Conservation (phyloP, 2,888 invertebrate genomes). For the Graphium colonna region DNA sequence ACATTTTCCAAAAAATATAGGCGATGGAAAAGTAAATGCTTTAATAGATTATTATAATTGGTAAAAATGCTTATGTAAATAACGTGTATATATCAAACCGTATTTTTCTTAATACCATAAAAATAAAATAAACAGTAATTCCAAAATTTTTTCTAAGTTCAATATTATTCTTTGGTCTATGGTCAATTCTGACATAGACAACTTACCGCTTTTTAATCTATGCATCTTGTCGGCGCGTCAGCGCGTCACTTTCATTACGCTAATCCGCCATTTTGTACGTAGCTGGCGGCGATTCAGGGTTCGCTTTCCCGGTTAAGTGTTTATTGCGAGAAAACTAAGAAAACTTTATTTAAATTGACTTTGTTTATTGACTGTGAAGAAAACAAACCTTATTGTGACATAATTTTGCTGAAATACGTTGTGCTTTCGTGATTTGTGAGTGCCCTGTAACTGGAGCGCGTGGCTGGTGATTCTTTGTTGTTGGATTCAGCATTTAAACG, state of each 20-base stretch:
- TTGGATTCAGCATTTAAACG: conserved; percentile 72
- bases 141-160: background rate
- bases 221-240: conserved; percentile 67
- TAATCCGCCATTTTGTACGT: conserved; percentile 81
- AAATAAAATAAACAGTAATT: background rate
- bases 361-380: conserved; percentile 53
- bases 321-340: conserved; percentile 64
- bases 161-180: background rate
- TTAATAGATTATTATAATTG: too few species aligned
- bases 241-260: conserved; percentile 78
- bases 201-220: conserved; percentile 36
- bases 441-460: conserved; percentile 78
- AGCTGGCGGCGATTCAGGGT: conserved; percentile 76
- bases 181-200: background rate
- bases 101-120: background rate
- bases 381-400: conserved; percentile 58
- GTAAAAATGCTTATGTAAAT: too few species aligned
- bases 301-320: conserved; percentile 70
- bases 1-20: too few species aligned
- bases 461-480: conserved; percentile 79
- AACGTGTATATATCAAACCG: too few species aligned
- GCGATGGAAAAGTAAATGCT: too few species aligned
- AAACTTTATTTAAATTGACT: conserved; percentile 63
- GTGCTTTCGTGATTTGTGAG: conserved; percentile 77
- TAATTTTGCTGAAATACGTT: conserved; percentile 55